Conservation (phyloP, 2,888 invertebrate genomes). For the Cheilosia grossa region DNA sequence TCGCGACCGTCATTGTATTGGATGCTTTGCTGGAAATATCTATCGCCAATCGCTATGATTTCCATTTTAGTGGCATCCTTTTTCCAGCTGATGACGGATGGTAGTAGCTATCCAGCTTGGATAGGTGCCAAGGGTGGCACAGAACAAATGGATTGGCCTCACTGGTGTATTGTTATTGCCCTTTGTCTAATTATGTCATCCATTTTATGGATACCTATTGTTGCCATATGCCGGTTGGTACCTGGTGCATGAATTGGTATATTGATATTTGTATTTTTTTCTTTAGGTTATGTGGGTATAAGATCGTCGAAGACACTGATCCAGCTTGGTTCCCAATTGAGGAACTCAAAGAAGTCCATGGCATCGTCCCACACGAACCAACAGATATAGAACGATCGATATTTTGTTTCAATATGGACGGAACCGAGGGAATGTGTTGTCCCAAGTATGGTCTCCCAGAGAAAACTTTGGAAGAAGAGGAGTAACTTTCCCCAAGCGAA, state of each 20-base stretch:
- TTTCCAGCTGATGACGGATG: conserved; percentile 90
- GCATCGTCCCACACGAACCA: conserved; percentile 92
- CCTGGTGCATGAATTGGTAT: not conserved
- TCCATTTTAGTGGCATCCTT: conserved; percentile 93
- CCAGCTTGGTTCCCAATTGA: conserved; percentile 96
- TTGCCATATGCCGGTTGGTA: conserved; percentile 90
- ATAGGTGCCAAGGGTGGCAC: conserved; percentile 89
- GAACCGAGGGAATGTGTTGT: conserved; percentile 92
- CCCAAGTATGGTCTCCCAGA: conserved; percentile 85
- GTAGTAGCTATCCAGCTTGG: conserved; percentile 95
- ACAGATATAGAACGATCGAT: conserved; percentile 90
- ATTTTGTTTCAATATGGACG: conserved; percentile 93
- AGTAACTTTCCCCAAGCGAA: conserved; percentile 76
- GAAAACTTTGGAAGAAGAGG: conserved; percentile 82
- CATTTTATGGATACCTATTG: conserved; percentile 93
- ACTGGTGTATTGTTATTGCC: conserved; percentile 92
- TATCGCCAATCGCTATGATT: conserved; percentile 95
- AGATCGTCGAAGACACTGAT: conserved; percentile 93
- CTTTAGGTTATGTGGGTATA: conserved; percentile 89
- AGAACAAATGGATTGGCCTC: conserved; percentile 92
- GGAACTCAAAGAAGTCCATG: conserved; percentile 94
- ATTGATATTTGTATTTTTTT: not conserved
- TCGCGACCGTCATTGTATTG: conserved; percentile 94
- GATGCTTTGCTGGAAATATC: conserved; percentile 97
- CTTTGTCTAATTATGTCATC: conserved; percentile 90